Conservation (phyloP, 2,888 invertebrate species). For the Drosophila barbarae region DNA sequence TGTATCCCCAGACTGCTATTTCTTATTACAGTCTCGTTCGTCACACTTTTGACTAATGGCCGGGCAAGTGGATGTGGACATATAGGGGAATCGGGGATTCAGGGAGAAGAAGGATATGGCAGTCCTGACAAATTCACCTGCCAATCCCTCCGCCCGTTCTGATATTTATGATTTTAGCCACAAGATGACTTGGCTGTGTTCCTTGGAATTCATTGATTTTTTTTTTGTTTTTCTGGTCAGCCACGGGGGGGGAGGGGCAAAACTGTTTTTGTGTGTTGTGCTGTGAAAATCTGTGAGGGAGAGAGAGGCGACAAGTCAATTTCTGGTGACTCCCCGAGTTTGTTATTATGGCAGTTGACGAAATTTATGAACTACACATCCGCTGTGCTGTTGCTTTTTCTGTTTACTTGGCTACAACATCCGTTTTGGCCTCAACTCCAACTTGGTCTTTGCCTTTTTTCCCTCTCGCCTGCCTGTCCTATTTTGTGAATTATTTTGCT, state of each 20-base stretch:
- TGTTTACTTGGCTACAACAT: slow-evolving; percentile 65
- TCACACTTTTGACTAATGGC: slow-evolving; percentile 69
- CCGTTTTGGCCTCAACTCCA: slow-evolving; percentile 47
- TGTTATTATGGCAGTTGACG: slow-evolving; percentile 73
- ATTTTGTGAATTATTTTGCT: slow-evolving; percentile 27
- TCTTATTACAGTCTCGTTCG: slow-evolving; percentile 44
- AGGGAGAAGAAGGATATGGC: background rate
- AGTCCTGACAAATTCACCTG: slow-evolving; percentile 68
- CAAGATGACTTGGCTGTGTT: slow-evolving; percentile 41
- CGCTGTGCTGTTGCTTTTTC: slow-evolving; percentile 59
- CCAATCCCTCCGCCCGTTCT: slow-evolving; percentile 42
- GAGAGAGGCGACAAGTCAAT: slow-evolving; percentile 67
- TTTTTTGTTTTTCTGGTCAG: slow-evolving; percentile 20
- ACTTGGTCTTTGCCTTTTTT: background rate
- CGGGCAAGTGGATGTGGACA: slow-evolving; percentile 35
- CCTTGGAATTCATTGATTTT: slow-evolving; percentile 35
- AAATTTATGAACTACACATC: slow-evolving; percentile 76
- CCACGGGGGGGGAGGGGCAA: background rate
- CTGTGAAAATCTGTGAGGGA: slow-evolving; percentile 57
- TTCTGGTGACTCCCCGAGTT: slow-evolving; percentile 53
- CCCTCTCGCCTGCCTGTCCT: slow-evolving; percentile 1
- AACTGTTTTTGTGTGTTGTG: slow-evolving; percentile 44
- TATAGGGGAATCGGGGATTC: background rate
- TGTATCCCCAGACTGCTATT: slow-evolving; percentile 3
- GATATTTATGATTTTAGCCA: slow-evolving; percentile 70